phyloP scores from a whole-genome alignment of 2,797 vertebrate species.

The Apogon talboti region DNA sequence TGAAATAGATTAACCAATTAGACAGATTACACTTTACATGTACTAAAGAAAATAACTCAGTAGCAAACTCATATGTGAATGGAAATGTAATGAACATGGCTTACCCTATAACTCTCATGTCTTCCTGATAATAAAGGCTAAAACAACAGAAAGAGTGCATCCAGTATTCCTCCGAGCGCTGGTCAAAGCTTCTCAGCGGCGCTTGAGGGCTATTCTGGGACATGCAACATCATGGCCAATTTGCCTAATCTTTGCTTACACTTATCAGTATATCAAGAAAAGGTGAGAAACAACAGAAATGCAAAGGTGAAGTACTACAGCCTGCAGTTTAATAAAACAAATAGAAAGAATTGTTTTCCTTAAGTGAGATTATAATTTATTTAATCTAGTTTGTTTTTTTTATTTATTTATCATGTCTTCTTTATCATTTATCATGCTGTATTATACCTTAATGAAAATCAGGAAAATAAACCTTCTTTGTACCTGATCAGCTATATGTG shows the following conservation, averaged over 20 bases:
- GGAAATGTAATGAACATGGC: constrained; percentile 37
- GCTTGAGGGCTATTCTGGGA: constrained; percentile 81
- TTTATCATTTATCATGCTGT: background rate
- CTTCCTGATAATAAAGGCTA: constrained; percentile 35
- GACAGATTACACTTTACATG: constrained; percentile 11
- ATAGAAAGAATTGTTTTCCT: background rate
- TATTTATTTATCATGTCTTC: background rate
- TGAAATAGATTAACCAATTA: constrained; percentile 12
- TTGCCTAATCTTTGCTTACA: constrained; percentile 91
- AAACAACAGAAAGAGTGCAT: constrained; percentile 55
- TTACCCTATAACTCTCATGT: constrained; percentile 81
- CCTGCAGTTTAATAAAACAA: constrained; percentile 4
- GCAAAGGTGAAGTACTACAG: background rate
- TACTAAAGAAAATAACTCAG: constrained; percentile 8
- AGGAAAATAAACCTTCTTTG: background rate
- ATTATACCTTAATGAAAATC: background rate
- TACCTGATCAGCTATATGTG: background rate
- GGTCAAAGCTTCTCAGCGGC: constrained; percentile 79
- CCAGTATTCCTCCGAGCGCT: constrained; percentile 51
- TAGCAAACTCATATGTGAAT: constrained; percentile 1
- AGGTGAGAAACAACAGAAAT: constrained; percentile 27
- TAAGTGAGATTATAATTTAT: background rate
- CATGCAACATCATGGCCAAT: constrained; percentile 84
- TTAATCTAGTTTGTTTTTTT: background rate
- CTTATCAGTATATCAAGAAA: constrained; percentile 82